A percentile compares a stretch with the other conserved stretches of the same genome.
These are phyloP conservation scores for Stomatorhinus walkeri DNA, from an alignment of 2,797 vertebrate genomes.

Conservation along the genomic window DNA sequence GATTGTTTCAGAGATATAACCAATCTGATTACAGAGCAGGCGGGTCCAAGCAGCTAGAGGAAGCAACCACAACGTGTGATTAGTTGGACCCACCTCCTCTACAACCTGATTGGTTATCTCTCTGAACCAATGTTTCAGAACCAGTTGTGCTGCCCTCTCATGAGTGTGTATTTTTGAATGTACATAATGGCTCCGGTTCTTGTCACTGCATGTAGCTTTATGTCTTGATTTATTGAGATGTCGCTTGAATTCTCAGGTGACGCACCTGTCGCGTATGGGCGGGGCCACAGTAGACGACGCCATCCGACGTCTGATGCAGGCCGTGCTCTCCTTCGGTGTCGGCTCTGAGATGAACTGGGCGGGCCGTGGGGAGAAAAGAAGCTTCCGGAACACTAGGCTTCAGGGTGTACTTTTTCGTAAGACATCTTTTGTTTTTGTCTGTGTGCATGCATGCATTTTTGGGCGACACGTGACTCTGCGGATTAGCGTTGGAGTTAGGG, in stretches of 20 bases:
- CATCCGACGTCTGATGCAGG: constrained; percentile 47
- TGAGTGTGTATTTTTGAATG: background rate
- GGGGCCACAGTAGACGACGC: constrained; percentile 51
- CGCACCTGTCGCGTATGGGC: constrained; percentile 50
- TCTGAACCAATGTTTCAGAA: background rate
- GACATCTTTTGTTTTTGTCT: constrained; percentile 19
- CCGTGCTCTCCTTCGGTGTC: constrained; percentile 48
- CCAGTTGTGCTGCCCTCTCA: background rate
- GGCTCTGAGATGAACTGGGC: constrained; percentile 54
- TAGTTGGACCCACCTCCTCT: background rate
- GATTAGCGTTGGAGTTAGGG: background rate
- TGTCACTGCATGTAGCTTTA: background rate
- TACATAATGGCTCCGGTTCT: background rate
- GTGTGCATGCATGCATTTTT: background rate
- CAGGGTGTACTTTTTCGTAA: constrained; percentile 54
- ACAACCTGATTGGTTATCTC: background rate
- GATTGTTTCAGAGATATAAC: background rate
- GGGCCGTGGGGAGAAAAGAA: constrained; percentile 50
- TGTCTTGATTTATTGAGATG: background rate
- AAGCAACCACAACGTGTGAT: background rate
- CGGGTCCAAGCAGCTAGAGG: background rate
- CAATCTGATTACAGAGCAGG: background rate
- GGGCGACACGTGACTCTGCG: background rate
- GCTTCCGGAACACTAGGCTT: constrained; percentile 50
- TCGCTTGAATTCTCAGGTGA: constrained; percentile 37